Conservation (phyloP, 2,797 vertebrate species). For the Centropyge bicolor region DNA sequence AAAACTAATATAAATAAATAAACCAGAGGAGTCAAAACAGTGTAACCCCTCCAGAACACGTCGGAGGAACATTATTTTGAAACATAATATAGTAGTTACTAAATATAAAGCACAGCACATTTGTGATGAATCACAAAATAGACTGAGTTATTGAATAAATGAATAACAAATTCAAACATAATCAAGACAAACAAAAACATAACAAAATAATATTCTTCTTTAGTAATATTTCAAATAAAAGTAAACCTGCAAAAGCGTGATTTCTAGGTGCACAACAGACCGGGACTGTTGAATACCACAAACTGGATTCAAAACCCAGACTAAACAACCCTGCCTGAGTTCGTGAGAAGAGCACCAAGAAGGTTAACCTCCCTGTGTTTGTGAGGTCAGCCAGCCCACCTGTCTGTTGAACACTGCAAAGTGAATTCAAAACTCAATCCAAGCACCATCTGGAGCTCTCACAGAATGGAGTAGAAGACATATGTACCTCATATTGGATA, state of each 20-base stretch:
- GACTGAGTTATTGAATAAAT: neutral
- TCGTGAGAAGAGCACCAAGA: neutral
- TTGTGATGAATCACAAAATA: neutral
- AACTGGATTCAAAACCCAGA: neutral
- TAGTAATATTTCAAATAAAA: no score
- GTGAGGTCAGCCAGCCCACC: neutral
- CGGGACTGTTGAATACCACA: no score
- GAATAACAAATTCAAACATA: neutral
- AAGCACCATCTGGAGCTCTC: constrained; percentile 1
- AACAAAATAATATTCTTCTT: neutral
- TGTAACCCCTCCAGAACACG: neutral
- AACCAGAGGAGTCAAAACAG: neutral
- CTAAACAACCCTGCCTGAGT: neutral
- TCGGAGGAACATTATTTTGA: neutral
- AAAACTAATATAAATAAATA: neutral
- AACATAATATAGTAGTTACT: neutral
- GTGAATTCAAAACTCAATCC: neutral
- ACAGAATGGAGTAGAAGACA: neutral
- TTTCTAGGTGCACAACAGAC: neutral
- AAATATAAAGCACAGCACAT: neutral
- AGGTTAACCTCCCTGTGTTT: neutral
- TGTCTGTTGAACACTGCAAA: neutral
- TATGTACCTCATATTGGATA: neutral
- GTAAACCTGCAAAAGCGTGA: neutral
- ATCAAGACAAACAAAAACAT: no score